These are phyloP conservation scores for Prionailurus viverrinus DNA, from an alignment of 2,113 vertebrate species.

Conservation along the genomic window DNA sequence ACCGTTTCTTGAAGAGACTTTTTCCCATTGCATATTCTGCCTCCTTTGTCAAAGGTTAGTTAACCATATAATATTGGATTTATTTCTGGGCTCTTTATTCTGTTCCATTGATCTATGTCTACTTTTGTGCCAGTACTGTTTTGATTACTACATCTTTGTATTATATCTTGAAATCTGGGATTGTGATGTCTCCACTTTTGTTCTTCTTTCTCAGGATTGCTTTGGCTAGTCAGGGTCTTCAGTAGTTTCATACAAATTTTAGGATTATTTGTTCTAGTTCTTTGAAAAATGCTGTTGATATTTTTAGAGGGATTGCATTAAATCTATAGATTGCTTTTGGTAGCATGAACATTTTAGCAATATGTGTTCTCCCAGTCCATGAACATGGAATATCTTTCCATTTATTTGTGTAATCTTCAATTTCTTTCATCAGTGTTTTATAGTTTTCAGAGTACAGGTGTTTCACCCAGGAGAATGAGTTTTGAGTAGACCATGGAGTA, in stretches of 20 bases:
- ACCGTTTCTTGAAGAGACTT: not conserved
- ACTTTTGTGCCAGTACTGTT: not conserved
- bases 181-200: not conserved
- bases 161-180: not conserved
- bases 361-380: not conserved
- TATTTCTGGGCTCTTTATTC: not conserved
- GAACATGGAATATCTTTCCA: not conserved
- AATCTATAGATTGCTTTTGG: not conserved
- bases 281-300: not conserved
- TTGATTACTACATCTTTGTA: not conserved
- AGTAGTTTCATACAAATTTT: not conserved
- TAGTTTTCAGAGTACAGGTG: not conserved
- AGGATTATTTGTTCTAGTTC: not conserved
- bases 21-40: not conserved
- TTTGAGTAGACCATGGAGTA: not conserved
- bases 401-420: not conserved
- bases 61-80: not conserved
- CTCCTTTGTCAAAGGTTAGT: not conserved
- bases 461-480: not conserved
- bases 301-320: not conserved
- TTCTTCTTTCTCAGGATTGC: not conserved
- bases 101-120: not conserved
- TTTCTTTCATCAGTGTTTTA: not conserved
- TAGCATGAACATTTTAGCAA: not conserved
- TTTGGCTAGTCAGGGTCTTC: not conserved